Conservation (phyloP, 2,797 vertebrate genomes). For the Hydrocynus forskahlii region DNA sequence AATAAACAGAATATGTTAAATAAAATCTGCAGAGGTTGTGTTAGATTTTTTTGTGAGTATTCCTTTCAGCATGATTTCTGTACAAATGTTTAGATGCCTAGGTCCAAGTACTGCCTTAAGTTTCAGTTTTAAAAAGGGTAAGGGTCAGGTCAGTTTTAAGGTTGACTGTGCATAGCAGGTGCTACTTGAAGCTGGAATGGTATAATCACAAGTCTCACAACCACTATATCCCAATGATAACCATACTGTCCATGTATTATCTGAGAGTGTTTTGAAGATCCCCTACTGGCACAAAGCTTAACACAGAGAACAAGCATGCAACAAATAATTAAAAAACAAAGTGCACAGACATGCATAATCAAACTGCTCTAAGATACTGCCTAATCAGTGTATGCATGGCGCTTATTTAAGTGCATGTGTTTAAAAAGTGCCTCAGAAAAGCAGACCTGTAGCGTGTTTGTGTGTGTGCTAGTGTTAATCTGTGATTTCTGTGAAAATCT, state of each 20-base stretch:
- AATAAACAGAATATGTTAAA: no score
- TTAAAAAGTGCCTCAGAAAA: background rate
- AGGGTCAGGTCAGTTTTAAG: background rate
- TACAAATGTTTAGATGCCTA: no score
- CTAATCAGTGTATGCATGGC: background rate
- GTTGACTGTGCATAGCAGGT: background rate
- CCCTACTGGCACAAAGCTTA: background rate
- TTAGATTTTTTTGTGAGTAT: no score
- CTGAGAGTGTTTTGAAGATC: background rate
- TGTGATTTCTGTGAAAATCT: slow-evolving; percentile 19
- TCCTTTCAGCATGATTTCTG: no score
- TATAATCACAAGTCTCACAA: background rate
- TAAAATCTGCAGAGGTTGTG: no score
- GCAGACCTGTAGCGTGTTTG: no score
- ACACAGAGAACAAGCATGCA: slow-evolving; percentile 24
- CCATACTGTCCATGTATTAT: no score
- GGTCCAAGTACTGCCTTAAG: background rate
- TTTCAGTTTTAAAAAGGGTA: background rate
- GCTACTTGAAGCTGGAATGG: background rate
- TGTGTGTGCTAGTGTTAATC: background rate
- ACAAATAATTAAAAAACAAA: slow-evolving; percentile 6
- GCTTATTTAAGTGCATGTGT: background rate
- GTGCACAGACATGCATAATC: background rate
- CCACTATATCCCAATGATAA: background rate
- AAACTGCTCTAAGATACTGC: background rate